Conservation (phyloP, 2,113 vertebrate genomes). For the Syngnathus typhle region DNA sequence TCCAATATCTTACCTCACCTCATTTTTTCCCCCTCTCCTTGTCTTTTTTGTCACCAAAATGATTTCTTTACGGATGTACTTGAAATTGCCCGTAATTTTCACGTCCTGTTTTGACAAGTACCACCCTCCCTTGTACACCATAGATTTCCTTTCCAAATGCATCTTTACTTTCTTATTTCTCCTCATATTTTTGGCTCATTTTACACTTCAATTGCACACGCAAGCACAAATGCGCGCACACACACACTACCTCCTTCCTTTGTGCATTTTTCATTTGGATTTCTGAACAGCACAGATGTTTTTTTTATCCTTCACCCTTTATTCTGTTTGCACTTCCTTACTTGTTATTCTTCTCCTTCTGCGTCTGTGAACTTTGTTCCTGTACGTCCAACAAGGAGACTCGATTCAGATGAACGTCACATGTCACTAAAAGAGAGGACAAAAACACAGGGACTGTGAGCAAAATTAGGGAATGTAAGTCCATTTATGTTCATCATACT, state of each 20-base stretch:
- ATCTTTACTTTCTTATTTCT: conserved; percentile 32
- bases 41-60: conserved; percentile 15
- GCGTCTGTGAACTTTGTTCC: conserved; percentile 27
- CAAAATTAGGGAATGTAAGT: neutral
- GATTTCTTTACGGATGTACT: conserved; percentile 42
- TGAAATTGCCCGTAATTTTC: conserved; percentile 55
- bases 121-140: neutral
- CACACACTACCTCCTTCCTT: conserved; percentile 1
- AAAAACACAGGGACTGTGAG: conserved; percentile 31
- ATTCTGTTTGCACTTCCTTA: conserved; percentile 40
- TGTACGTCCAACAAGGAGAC: conserved; percentile 42
- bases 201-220: conserved; percentile 11
- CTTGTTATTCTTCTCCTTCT: conserved; percentile 59
- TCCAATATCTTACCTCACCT: conserved; percentile 33
- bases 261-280: conserved; percentile 16
- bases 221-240: neutral
- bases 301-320: conserved; percentile 47
- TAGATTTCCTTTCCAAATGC: conserved; percentile 14
- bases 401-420: conserved; percentile 64
- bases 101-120: conserved; percentile 46
- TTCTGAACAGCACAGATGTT: conserved; percentile 31
- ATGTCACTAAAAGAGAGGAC: conserved; percentile 44
- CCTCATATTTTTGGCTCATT: conserved; percentile 27
- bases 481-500: neutral
- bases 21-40: neutral